phyloP scores from a whole-genome alignment of 1,140 invertebrate species.

The Drosophila ercepeae region DNA sequence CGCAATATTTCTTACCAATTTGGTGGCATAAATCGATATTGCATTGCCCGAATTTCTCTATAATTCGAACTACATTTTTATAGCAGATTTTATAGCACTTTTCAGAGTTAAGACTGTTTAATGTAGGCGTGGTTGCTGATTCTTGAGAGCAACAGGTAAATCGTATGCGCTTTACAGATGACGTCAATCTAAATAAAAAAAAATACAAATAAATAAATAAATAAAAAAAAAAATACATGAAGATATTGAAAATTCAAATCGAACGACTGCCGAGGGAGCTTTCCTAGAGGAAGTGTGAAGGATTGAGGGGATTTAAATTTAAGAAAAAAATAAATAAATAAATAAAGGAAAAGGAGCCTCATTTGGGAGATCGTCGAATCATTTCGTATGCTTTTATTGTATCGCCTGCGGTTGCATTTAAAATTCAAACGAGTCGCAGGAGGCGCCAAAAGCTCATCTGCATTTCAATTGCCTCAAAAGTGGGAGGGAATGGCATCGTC shows the following conservation, averaged over 20 bases:
- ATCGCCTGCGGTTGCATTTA: slow-evolving; percentile 67
- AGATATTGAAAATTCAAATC: slow-evolving; percentile 62
- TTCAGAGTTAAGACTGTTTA: slow-evolving; percentile 10
- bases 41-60: neutral
- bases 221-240: slow-evolving; percentile 35
- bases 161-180: slow-evolving; percentile 75
- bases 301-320: neutral
- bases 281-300: slow-evolving; percentile 30
- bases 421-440: slow-evolving; percentile 68
- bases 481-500: too few species aligned
- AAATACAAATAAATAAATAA: too few species aligned
- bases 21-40: neutral
- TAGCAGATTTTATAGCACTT: neutral
- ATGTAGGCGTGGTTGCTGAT: slow-evolving; percentile 40
- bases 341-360: slow-evolving; percentile 2
- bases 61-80: neutral
- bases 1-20: neutral
- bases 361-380: slow-evolving; percentile 61
- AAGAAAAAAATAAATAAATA: neutral
- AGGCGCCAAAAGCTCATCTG: slow-evolving; percentile 71
- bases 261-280: slow-evolving; percentile 66
- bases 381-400: slow-evolving; percentile 76
- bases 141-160: slow-evolving; percentile 70
- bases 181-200: slow-evolving; percentile 63
- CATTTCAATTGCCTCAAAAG: slow-evolving; percentile 70